phyloP scores from a whole-genome alignment of 1,140 invertebrate genomes.

The Drosophila hydei region DNA sequence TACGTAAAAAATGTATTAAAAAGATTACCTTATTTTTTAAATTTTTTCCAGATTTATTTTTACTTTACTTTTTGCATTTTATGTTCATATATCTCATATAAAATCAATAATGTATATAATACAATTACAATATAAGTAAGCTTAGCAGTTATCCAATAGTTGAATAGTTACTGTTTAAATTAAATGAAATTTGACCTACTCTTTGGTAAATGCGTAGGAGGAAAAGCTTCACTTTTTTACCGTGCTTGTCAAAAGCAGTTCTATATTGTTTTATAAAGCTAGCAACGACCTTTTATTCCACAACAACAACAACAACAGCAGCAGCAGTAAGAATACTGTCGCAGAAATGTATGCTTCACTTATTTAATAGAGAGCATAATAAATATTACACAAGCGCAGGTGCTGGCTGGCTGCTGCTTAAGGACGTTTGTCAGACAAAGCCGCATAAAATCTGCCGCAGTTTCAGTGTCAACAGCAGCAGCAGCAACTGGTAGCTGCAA shows the following conservation, averaged over 20 bases:
- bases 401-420: slow-evolving; percentile 42
- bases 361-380: slow-evolving; percentile 76
- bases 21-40: too few species aligned
- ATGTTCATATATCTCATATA: too few species aligned
- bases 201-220: background rate
- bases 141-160: background rate
- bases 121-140: too few species aligned
- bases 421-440: slow-evolving; percentile 42
- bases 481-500: slow-evolving; percentile 24
- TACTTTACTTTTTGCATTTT: too few species aligned
- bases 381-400: slow-evolving; percentile 79
- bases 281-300: slow-evolving; percentile 13
- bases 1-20: too few species aligned
- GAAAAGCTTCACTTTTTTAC: background rate
- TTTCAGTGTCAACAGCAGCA: slow-evolving; percentile 55
- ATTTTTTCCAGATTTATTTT: too few species aligned
- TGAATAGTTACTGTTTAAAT: background rate
- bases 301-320: slow-evolving; percentile 24
- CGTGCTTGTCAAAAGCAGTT: slow-evolving; percentile 55
- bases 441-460: slow-evolving; percentile 41
- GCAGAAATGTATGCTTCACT: slow-evolving; percentile 55
- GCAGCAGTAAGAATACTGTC: slow-evolving; percentile 37
- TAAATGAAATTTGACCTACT: background rate
- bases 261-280: slow-evolving; percentile 26
- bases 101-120: too few species aligned